These are phyloP conservation scores for Smittia aterrima DNA, from an alignment of 2,888 invertebrate genomes.

Conservation along the genomic window DNA sequence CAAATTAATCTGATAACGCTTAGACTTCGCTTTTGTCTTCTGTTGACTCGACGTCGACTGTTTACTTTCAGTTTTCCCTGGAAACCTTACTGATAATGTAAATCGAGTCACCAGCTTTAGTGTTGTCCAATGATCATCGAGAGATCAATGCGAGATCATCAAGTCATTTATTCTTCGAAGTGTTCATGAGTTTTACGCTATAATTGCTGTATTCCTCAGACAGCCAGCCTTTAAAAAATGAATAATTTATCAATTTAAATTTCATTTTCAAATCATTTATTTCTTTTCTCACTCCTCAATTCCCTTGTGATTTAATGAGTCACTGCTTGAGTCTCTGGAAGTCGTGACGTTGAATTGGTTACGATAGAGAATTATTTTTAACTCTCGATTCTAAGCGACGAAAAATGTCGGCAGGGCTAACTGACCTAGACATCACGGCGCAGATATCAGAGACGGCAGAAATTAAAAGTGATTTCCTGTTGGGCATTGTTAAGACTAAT, in stretches of 20 bases:
- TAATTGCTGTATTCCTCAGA: background rate
- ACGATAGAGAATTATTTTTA: conserved; percentile 28
- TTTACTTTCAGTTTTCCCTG: too few relatives aligned
- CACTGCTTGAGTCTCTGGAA: background rate
- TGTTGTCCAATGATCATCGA: too few relatives aligned
- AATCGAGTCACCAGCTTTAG: too few relatives aligned
- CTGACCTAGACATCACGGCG: background rate
- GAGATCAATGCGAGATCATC: background rate
- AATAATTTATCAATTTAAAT: conserved; percentile 36
- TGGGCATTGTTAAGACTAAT: background rate
- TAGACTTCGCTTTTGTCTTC: too few relatives aligned
- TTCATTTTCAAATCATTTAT: conserved; percentile 8
- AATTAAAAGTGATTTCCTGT: background rate
- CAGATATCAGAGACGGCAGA: background rate
- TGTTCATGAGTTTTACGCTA: conserved; percentile 5
- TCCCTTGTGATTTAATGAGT: background rate
- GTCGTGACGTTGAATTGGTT: conserved; percentile 18
- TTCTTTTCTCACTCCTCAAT: background rate
- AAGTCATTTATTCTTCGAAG: background rate
- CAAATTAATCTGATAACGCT: background rate
- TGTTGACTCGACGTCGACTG: too few relatives aligned
- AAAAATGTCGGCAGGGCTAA: conserved; percentile 22
- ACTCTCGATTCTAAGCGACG: background rate
- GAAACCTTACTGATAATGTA: too few relatives aligned
- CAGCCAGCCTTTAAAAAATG: background rate